Evolutionary conservation across 2,888 invertebrate species (phyloP).

Genomic region (Eucera pruinosa): DNA sequence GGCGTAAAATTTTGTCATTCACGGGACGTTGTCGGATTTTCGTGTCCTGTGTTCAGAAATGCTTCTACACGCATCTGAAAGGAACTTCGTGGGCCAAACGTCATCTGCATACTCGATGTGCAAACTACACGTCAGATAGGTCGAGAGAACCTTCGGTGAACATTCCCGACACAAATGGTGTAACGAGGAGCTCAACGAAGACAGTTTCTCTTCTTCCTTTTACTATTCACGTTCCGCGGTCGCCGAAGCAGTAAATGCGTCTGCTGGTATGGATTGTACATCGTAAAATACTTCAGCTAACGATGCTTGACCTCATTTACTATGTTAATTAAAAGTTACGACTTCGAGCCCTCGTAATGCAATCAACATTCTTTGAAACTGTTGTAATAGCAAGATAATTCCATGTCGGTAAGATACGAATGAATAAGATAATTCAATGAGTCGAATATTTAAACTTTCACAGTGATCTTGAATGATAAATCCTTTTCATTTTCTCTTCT

Average conservation of each 20-base stretch:
- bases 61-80: background rate
- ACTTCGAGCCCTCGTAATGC: too few relatives aligned
- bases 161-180: slow-evolving; percentile 1
- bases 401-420: too few relatives aligned
- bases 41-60: background rate
- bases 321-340: too few relatives aligned
- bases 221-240: background rate
- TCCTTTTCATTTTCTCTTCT: too few relatives aligned
- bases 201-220: background rate
- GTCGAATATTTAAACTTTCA: too few relatives aligned
- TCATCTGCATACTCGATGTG: slow-evolving; percentile 29
- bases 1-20: slow-evolving; percentile 19
- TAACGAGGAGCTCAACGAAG: slow-evolving; percentile 7
- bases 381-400: too few relatives aligned
- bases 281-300: background rate
- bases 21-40: slow-evolving; percentile 7
- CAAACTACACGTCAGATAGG: background rate
- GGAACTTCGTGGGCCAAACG: slow-evolving; percentile 20
- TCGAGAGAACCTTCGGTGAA: background rate
- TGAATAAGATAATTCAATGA: too few relatives aligned
- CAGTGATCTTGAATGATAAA: too few relatives aligned
- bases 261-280: background rate
- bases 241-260: background rate
- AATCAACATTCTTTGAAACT: too few relatives aligned
- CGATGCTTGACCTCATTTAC: background rate